Base-by-base conservation (phyloP, 1,140 invertebrate species). In the Frieseomelitta varia region DNA sequence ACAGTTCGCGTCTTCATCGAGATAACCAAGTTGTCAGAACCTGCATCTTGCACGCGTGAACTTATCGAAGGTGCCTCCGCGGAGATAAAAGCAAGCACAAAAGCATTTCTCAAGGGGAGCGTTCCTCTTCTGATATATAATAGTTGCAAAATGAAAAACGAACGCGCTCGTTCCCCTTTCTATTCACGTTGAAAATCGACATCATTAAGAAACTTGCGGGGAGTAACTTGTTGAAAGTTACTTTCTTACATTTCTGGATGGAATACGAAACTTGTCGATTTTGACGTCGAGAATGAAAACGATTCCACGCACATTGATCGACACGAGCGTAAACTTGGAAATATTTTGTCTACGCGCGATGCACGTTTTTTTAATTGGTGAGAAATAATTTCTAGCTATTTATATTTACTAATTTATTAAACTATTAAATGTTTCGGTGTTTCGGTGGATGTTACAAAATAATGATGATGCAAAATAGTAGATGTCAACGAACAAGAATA, bases 11-110 rank as follows among this genome's bases (percentile, higher is more conserved):
- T 14, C 30, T 63, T 76, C 34, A 47, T 76, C 56, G 1, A 27
- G 34, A 39, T 61, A 75, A 75, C 27, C 51, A n/a, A 58, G 53
- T 76, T 76, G 73, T 58, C 73, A 58, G 73, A 55, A 56, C 53
- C 53, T 39, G 30, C 74, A 19, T 58, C 73, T 34, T 58, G 21
- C 34, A n/a, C 30, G 21, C 58, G 53, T 47, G 58, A 39, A 56
- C 73, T 75, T 39, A 76, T 61, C 2, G 30, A 19, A 34, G 19
- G 6, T 65, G 39, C 11, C 53, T 56, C 17, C 19, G 6, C 0
- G 56, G 10, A 39, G 39, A 47, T n/a, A 21, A 71, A 71, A n/a
- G 12, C 34, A 15, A 61, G 14, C 15, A 53, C 71, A 27, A 72
- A 30, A 73, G 71, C 30, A 47, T 71, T 71, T 56, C 72, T 74